Evolutionary conservation across 1,140 invertebrate genomes (phyloP), one percentile per base, ranked within the genome.

Genomic region (Aphidius ervi): DNA sequence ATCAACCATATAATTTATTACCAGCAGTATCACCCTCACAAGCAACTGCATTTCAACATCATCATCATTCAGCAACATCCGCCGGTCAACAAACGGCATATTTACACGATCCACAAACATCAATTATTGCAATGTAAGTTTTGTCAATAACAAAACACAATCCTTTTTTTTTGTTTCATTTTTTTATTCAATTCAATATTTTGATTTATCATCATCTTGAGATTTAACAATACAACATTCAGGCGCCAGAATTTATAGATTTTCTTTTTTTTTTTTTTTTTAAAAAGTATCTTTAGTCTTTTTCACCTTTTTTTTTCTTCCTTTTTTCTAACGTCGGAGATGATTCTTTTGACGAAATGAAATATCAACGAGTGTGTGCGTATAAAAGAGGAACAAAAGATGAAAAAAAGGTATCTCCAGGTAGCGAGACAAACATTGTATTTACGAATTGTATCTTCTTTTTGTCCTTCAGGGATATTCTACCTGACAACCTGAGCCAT

Each of bases 1-100:
- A 76, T 70, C 77, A 79, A 58, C 76, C 74, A 50, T 78, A 75
- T 68, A 78, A 77, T 70, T 71, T 75, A 46, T 71, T 74, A 60
- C 68, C 67, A 53, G 64, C 66, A 52, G 61, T 49, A 53, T 63
- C 70, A 31, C 68, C 73, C 52, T 68, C 69, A 52, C 70, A 70
- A 16, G 56, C 64, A 49, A 65, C 67, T 53, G 65, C 63, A 59
- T 31, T 3, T 31, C 23, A 31, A 3, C 23, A 31, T 40, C 69
- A 69, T 59, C 64, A 65, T 45, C 23, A 31, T 31, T 31, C 23
- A 31, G 23, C 23, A 10, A 61, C 55, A 48, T 52, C 60, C 45
- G 59, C 20, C 48, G 59, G 53, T 41, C 62, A 59, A 20, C 57
- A 59, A 56, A 31, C 23, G 42, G n/a, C 31, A 37, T 52, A 46